Evolutionary conservation across 1,140 invertebrate species (phyloP), one percentile per base, ranked within the genome.

Genomic region (Procambarus virginalis): DNA sequence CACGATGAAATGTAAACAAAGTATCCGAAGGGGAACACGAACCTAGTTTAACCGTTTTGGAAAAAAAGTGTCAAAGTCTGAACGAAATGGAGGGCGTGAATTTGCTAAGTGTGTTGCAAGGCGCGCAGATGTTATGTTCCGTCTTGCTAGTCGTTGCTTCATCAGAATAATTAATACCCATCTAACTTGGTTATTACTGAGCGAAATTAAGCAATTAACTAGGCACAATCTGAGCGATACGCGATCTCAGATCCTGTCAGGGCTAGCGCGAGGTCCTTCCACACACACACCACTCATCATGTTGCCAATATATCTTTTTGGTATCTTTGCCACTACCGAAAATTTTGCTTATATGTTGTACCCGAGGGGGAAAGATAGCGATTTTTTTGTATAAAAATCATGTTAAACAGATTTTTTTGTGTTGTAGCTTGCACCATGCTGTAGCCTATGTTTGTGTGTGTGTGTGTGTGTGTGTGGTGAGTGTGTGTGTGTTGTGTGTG

Each of bases 181-280:
- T 89, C 87, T 89, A 89, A 89, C 87, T 89, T 89, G 87, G 87
- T 89, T 89, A 89, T 89, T 89, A 89, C 87, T 76, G 87, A 84
- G 81, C 87, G 87, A 89, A 89, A 89, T 89, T 89, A 89, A 89
- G 87, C 87, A 89, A 89, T 89, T 89, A 89, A 89, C 87, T 83
- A 83, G 87, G 80, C 73, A 89, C 87, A 89, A 89, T 89, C 87
- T 89, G 48, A 51, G 80, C 60, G 87, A 89, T 89, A 89, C 87
- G 75, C 51, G 87, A 83, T 83, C 64, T 49, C 34, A 83, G 87
- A 89, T 89, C 84, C 80, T 89, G 87, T 89, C 87, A 89, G 77
- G 77, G 77, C 64, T 46, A 55, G 87, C 79, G 70, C 9, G 80
- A 81, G 79, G 68, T 20, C n/a, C 9, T 5, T 12, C 51, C 34